Conservation (phyloP, 2,113 vertebrate species). For the Sciurus niger region DNA sequence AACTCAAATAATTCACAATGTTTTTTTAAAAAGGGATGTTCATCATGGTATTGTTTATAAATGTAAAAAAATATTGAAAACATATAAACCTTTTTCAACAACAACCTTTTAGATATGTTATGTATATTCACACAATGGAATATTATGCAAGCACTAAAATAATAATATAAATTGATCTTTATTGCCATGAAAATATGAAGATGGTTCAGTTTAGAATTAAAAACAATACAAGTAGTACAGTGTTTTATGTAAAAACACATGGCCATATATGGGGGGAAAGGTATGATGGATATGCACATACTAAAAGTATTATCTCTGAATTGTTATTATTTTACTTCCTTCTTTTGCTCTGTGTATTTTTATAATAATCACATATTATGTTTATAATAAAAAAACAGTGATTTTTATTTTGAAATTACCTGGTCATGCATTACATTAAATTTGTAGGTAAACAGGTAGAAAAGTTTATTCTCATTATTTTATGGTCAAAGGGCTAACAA, state of each 20-base stretch:
- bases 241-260: slow-evolving; percentile 29
- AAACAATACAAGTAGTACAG: background rate
- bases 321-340: slow-evolving; percentile 36
- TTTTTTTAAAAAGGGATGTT: slow-evolving; percentile 66
- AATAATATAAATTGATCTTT: slow-evolving; percentile 42
- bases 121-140: slow-evolving; percentile 51
- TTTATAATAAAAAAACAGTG: slow-evolving; percentile 50
- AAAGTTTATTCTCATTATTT: slow-evolving; percentile 36
- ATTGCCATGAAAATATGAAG: slow-evolving; percentile 45
- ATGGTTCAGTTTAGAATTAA: slow-evolving; percentile 19
- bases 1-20: background rate
- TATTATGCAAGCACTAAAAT: slow-evolving; percentile 58
- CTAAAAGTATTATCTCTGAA: slow-evolving; percentile 22
- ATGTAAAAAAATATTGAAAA: slow-evolving; percentile 35
- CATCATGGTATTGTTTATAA: background rate
- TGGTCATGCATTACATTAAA: slow-evolving; percentile 17
- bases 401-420: slow-evolving; percentile 68
- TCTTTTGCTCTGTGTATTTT: slow-evolving; percentile 41
- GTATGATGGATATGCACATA: background rate
- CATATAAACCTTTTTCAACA: slow-evolving; percentile 24
- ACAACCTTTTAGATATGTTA: slow-evolving; percentile 13
- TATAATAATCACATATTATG: slow-evolving; percentile 13
- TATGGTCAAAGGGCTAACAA: slow-evolving; percentile 48
- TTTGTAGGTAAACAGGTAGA: slow-evolving; percentile 33
- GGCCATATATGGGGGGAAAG: background rate